These are phyloP conservation scores for Camponotus pennsylvanicus DNA, from an alignment of 1,140 invertebrate species.

Conservation along the genomic window DNA sequence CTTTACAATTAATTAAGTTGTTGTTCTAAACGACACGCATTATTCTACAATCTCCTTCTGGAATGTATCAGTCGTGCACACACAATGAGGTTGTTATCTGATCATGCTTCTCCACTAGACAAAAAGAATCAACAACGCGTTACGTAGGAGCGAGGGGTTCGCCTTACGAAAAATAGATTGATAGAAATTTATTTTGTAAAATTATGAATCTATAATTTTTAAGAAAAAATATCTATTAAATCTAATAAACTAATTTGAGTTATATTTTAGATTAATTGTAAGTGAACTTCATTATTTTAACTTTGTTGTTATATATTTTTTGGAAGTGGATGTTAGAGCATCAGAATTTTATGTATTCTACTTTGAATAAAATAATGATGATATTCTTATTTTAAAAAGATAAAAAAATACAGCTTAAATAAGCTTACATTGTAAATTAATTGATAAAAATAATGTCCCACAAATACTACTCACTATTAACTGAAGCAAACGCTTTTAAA, in stretches of 20 bases:
- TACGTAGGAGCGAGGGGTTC: conserved; percentile 11
- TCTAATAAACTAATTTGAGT: background rate
- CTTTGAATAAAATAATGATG: background rate
- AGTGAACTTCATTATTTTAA: background rate
- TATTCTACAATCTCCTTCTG: conserved; percentile 66
- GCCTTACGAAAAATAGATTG: background rate
- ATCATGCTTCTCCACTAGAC: conserved; percentile 48
- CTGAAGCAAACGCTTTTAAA: background rate
- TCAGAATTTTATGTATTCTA: background rate
- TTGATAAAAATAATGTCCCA: background rate
- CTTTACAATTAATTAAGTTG: conserved; percentile 76
- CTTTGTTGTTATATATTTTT: no score
- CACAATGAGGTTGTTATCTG: conserved; percentile 53
- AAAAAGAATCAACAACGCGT: conserved; percentile 59
- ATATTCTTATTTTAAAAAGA: background rate
- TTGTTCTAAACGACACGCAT: conserved; percentile 55
- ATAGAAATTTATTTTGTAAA: background rate
- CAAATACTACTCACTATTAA: background rate
- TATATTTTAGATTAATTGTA: background rate
- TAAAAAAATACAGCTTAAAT: background rate
- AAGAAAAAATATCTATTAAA: background rate
- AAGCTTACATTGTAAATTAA: background rate
- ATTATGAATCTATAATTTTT: background rate
- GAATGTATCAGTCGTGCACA: conserved; percentile 46
- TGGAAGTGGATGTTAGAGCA: background rate